Percentiles rank a stretch among this genome's conserved stretches.
Evolutionary conservation across 2,113 vertebrate genomes (phyloP).

Genomic region (Caloenas nicobarica): DNA sequence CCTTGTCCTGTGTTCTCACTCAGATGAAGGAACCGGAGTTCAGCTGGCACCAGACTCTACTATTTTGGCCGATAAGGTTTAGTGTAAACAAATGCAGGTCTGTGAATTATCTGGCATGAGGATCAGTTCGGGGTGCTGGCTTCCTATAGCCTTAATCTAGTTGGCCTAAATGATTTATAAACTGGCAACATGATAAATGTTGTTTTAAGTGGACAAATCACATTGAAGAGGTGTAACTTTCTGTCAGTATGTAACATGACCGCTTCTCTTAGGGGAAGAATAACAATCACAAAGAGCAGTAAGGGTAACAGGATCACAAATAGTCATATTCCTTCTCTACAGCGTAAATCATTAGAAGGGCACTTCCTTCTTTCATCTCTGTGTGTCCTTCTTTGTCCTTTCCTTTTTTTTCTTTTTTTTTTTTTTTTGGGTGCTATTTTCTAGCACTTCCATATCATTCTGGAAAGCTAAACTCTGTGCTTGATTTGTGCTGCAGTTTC

Average conservation of each 20-base stretch:
- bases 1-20: neutral
- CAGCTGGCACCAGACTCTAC: neutral
- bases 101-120: slow-evolving; percentile 63
- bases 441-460: slow-evolving; percentile 58
- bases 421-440: slow-evolving; percentile 7
- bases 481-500: slow-evolving; percentile 78
- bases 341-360: slow-evolving; percentile 71
- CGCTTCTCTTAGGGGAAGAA: slow-evolving; percentile 57
- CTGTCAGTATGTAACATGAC: slow-evolving; percentile 70
- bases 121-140: slow-evolving; percentile 58
- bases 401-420: too few species aligned
- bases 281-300: slow-evolving; percentile 34
- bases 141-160: slow-evolving; percentile 77
- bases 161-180: slow-evolving; percentile 79
- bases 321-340: slow-evolving; percentile 65
- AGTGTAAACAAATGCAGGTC: slow-evolving; percentile 67
- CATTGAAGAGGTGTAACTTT: slow-evolving; percentile 71
- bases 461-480: slow-evolving; percentile 56
- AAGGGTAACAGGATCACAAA: slow-evolving; percentile 61
- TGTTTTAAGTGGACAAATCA: slow-evolving; percentile 73
- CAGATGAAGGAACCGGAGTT: neutral
- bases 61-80: slow-evolving; percentile 23
- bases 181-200: slow-evolving; percentile 76
- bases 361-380: neutral
- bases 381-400: slow-evolving; percentile 14